A percentile compares a stretch with the other conserved stretches of the same genome.
Conservation (phyloP, 2,888 invertebrate genomes). For the Heliconius sara region DNA sequence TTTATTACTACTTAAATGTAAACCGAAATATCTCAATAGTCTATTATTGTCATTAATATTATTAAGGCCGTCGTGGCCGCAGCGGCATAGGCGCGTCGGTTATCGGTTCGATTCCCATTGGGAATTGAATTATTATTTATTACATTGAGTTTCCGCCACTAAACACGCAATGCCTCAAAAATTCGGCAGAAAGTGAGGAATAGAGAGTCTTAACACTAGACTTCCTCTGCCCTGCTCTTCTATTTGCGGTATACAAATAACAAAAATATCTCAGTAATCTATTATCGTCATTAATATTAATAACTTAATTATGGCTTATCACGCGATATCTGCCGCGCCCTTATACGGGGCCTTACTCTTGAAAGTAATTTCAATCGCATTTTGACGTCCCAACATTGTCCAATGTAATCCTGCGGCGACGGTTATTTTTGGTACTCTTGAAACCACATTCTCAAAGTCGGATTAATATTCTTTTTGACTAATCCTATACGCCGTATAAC, state of each 20-base stretch:
- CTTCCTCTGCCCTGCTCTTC: neutral
- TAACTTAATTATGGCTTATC: slow-evolving; percentile 35
- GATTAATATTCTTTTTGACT: too few relatives aligned
- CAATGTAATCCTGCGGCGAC: too few relatives aligned
- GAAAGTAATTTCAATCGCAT: too few relatives aligned
- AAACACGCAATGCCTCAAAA: neutral
- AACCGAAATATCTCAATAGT: too few relatives aligned
- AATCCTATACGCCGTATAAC: too few relatives aligned
- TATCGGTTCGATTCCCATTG: neutral
- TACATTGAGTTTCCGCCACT: neutral
- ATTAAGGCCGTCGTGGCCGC: too few relatives aligned
- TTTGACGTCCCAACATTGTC: too few relatives aligned
- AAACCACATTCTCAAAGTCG: too few relatives aligned
- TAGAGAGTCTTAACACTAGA: neutral
- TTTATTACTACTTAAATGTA: too few relatives aligned
- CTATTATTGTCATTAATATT: too few relatives aligned
- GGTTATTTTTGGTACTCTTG: too few relatives aligned
- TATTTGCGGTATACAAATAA: neutral
- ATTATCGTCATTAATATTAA: slow-evolving; percentile 22
- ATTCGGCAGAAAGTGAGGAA: neutral
- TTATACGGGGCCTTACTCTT: too few relatives aligned
- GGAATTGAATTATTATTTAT: neutral
- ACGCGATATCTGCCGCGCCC: slow-evolving; percentile 50
- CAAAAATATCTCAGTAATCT: slow-evolving; percentile 19
- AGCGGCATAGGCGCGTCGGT: neutral